Percentiles rank a stretch among this genome's conserved stretches.
Evolutionary conservation across 2,113 vertebrate species (phyloP).

Genomic region (Mustelus asterias): DNA sequence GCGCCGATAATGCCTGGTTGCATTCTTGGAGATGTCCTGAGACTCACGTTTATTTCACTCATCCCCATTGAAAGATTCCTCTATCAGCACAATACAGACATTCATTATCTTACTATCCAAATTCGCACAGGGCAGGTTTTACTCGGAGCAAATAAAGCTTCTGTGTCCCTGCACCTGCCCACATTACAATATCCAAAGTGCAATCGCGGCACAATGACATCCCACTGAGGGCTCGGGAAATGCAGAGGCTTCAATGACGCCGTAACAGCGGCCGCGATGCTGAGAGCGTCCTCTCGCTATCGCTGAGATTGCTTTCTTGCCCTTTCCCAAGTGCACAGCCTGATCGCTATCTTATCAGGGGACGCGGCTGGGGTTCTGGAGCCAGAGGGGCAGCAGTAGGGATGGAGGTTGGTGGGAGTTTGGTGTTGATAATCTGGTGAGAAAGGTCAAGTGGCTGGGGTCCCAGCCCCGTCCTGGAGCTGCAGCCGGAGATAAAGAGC

Average conservation of each 20-base stretch:
- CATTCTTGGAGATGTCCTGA: slow-evolving; percentile 80
- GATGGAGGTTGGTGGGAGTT: slow-evolving; percentile 40
- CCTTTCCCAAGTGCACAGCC: slow-evolving; percentile 42
- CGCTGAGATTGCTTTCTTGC: slow-evolving; percentile 53
- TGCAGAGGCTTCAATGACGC: not conserved
- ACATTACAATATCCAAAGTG: slow-evolving; percentile 55
- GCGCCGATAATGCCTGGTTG: slow-evolving; percentile 75
- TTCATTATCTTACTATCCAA: slow-evolving; percentile 64
- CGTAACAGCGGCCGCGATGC: slow-evolving; percentile 42
- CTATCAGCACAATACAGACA: slow-evolving; percentile 10
- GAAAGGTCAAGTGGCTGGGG: slow-evolving; percentile 11
- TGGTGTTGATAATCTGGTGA: slow-evolving; percentile 3
- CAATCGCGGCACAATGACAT: slow-evolving; percentile 49
- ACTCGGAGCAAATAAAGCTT: slow-evolving; percentile 79
- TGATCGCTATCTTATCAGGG: slow-evolving; percentile 53
- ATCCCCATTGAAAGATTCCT: slow-evolving; percentile 49
- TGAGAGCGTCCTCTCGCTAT: slow-evolving; percentile 44
- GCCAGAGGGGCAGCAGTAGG: slow-evolving; percentile 43
- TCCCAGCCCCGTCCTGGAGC: not conserved
- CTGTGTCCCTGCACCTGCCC: slow-evolving; percentile 66
- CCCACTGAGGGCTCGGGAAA: slow-evolving; percentile 56
- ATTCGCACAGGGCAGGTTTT: slow-evolving; percentile 70
- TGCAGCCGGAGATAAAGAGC: slow-evolving; percentile 11
- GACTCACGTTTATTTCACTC: slow-evolving; percentile 73
- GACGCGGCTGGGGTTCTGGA: slow-evolving; percentile 54